These are phyloP conservation scores for Drosophila atroscutellata DNA, from an alignment of 2,888 invertebrate genomes.

Conservation along the genomic window DNA sequence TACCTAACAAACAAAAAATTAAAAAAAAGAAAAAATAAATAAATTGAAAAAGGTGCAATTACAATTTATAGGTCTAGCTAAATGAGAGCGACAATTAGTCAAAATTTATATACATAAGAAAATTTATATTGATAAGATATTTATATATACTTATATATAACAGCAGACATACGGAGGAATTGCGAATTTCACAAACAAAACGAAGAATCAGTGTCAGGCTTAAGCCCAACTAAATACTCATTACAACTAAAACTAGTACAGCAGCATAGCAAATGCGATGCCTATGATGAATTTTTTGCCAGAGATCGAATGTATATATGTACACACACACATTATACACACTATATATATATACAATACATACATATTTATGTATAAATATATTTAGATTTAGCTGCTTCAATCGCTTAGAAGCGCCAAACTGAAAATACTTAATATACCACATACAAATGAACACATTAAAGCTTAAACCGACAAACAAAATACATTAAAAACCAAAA, in stretches of 20 bases:
- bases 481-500: slow-evolving; percentile 13
- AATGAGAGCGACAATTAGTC: slow-evolving; percentile 59
- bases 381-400: slow-evolving; percentile 41
- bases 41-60: slow-evolving; percentile 69
- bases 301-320: slow-evolving; percentile 61
- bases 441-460: slow-evolving; percentile 35
- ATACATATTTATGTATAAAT: slow-evolving; percentile 40
- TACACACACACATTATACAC: slow-evolving; percentile 23
- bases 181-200: slow-evolving; percentile 48
- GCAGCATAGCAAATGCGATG: slow-evolving; percentile 7
- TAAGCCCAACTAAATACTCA: slow-evolving; percentile 35
- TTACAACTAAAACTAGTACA: slow-evolving; percentile 25
- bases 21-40: slow-evolving; percentile 25
- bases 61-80: slow-evolving; percentile 66
- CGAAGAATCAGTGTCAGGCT: slow-evolving; percentile 21
- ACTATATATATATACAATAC: slow-evolving; percentile 39
- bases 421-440: slow-evolving; percentile 42
- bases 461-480: slow-evolving; percentile 29
- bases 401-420: slow-evolving; percentile 55
- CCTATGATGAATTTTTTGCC: slow-evolving; percentile 55
- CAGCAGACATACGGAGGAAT: slow-evolving; percentile 55
- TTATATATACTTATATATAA: slow-evolving; percentile 54
- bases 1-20: slow-evolving; percentile 26
- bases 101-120: slow-evolving; percentile 63
- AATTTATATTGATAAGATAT: slow-evolving; percentile 42